A percentile compares a stretch with the other conserved stretches of the same genome.
Evolutionary conservation across 1,140 invertebrate genomes (phyloP).

Genomic region (Stegodyphus mimosarum): DNA sequence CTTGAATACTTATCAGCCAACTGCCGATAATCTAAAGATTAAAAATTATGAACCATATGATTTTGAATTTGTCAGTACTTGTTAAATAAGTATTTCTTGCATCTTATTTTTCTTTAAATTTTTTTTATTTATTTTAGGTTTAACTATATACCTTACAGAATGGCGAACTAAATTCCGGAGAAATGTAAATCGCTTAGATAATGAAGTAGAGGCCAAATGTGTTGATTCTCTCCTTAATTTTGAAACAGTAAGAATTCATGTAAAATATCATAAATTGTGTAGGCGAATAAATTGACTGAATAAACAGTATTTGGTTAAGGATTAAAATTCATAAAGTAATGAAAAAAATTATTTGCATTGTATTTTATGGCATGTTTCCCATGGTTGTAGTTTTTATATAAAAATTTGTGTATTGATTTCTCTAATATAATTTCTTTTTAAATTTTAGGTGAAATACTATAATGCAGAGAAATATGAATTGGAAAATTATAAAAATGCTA

Average conservation of each 20-base stretch:
- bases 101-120: background rate
- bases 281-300: too few relatives aligned
- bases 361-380: background rate
- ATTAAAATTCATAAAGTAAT: background rate
- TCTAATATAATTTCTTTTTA: constrained; percentile 55
- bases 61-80: too few relatives aligned
- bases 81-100: too few relatives aligned
- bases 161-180: constrained; percentile 95
- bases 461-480: constrained; percentile 92
- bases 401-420: background rate
- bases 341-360: background rate
- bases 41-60: too few relatives aligned
- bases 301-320: background rate
- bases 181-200: constrained; percentile 92
- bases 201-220: constrained; percentile 87
- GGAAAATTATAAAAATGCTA: constrained; percentile 82
- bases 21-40: too few relatives aligned
- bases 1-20: too few relatives aligned
- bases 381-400: background rate
- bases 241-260: constrained; percentile 78
- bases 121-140: constrained; percentile 72
- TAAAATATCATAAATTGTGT: too few relatives aligned
- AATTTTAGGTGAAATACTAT: constrained; percentile 86
- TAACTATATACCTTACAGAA: constrained; percentile 90
- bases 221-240: constrained; percentile 98